Base-by-base conservation (phyloP, 2,888 invertebrate genomes). In the Agonum fuliginosum region DNA sequence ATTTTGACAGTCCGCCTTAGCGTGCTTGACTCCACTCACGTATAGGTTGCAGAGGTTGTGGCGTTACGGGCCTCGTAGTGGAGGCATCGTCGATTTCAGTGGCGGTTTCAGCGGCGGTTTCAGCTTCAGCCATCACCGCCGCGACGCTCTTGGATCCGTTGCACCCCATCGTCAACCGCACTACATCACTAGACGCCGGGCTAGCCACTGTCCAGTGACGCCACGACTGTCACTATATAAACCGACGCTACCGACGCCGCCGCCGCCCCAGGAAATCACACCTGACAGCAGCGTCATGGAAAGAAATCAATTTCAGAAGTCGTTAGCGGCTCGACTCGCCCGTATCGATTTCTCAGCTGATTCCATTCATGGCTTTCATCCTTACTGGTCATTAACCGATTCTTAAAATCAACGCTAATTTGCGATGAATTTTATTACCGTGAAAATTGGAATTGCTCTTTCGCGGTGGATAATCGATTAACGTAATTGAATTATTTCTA, bases 131-230 rank as follows among this genome's bases (percentile, higher is more conserved):
- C 62, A 74, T 2, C 24, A 74, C 74, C 17, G 65, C 43, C 46
- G 74, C 46, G 17, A 74, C 74, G 43, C 74, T 74, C 22, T 74
- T 74, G 19, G 74, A 74, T 27, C 74, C 74, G 46, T 74, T 74
- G 43, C 74, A 74, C 2, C 74, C 74, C 74, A 74, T 74, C 22
- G 19, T 3, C 65, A 48, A 14, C 17, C 8, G 20, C 54, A 54
- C 24, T 24, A 37, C 54, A 54, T 54, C 24, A 48, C 48, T 20
- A 54, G 22, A 24, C 54, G 22, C 24, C 12, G 17, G 27, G 58
- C 27, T 62, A 27, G 27, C 58, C 58, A 62, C 58, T 62, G 58
- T 62, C 58, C 58, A 30, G 27, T 20, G 30, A 27, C 58, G 58
- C 14, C 30, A 30, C 17, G 58, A 46, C 12, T 46, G 46, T 46